Evolutionary conservation across 2,888 invertebrate species (phyloP).

Genomic region (Kryphioiulus occultus): DNA sequence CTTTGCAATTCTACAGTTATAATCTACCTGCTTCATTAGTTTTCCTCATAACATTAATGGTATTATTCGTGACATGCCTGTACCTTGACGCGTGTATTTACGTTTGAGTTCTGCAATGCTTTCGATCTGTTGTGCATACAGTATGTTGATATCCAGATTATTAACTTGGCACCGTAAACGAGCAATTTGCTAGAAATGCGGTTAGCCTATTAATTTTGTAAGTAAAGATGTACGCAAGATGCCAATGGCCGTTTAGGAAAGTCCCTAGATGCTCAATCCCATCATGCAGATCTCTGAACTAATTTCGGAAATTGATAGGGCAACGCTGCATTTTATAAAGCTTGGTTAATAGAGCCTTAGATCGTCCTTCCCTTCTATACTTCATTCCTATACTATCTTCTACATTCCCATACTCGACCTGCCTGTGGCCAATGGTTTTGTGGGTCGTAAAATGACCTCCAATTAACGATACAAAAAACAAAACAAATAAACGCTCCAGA

Average conservation of each 20-base stretch:
- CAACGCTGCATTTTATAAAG: not conserved
- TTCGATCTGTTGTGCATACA: not conserved
- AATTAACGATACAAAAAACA: too few species aligned
- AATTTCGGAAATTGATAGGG: constrained; percentile 25
- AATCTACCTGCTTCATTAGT: not conserved
- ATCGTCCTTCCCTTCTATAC: too few species aligned
- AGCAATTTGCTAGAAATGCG: not conserved
- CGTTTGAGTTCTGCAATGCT: not conserved
- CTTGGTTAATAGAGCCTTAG: too few species aligned
- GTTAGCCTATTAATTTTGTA: not conserved
- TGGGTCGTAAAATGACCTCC: too few species aligned
- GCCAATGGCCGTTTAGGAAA: not conserved
- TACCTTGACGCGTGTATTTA: not conserved
- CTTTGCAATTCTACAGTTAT: not conserved
- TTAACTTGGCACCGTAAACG: not conserved
- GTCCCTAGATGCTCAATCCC: constrained; percentile 20
- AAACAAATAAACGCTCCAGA: too few species aligned
- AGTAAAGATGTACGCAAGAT: constrained; percentile 3
- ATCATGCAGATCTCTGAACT: constrained; percentile 3
- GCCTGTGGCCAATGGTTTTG: too few species aligned
- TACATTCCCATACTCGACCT: too few species aligned
- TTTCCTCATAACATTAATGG: not conserved
- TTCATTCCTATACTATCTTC: too few species aligned
- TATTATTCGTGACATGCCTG: not conserved
- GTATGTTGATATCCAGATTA: constrained; percentile 1